phyloP scores from a whole-genome alignment of 1,140 invertebrate species.

The Aphaenogaster floridana region DNA sequence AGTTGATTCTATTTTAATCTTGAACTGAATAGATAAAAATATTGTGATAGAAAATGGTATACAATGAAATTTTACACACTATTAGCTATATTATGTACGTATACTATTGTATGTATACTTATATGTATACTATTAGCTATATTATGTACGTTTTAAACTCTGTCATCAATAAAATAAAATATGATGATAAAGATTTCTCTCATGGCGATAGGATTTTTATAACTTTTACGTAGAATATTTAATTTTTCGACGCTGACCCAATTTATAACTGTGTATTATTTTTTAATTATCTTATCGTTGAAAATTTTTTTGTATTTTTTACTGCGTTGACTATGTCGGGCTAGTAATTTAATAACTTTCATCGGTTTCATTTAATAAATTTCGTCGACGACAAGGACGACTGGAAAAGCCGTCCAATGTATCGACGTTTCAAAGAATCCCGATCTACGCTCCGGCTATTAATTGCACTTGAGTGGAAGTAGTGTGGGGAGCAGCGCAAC shows the following conservation, averaged over 20 bases:
- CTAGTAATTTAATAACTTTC: slow-evolving; percentile 26
- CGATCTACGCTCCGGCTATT: slow-evolving; percentile 38
- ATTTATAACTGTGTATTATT: slow-evolving; percentile 40
- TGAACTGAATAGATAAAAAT: not conserved
- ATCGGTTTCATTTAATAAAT: slow-evolving; percentile 44
- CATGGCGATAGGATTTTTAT: not conserved
- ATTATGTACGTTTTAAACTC: not conserved
- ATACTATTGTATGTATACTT: no score
- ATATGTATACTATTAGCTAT: no score
- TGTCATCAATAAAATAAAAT: not conserved
- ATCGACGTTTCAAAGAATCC: slow-evolving; percentile 39
- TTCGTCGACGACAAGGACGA: not conserved
- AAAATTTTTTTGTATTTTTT: slow-evolving; percentile 5
- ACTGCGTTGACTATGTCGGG: not conserved
- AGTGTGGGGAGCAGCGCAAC: not conserved
- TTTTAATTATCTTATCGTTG: slow-evolving; percentile 42
- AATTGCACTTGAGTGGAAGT: slow-evolving; percentile 8
- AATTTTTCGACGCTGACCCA: not conserved
- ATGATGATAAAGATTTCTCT: not conserved
- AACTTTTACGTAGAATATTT: slow-evolving; percentile 13
- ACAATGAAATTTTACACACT: not conserved
- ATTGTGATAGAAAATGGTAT: not conserved
- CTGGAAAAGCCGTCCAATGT: slow-evolving; percentile 11
- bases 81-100: not conserved
- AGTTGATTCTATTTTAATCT: not conserved